phyloP scores from a whole-genome alignment of 2,113 vertebrate genomes.

The Mugil cephalus region DNA sequence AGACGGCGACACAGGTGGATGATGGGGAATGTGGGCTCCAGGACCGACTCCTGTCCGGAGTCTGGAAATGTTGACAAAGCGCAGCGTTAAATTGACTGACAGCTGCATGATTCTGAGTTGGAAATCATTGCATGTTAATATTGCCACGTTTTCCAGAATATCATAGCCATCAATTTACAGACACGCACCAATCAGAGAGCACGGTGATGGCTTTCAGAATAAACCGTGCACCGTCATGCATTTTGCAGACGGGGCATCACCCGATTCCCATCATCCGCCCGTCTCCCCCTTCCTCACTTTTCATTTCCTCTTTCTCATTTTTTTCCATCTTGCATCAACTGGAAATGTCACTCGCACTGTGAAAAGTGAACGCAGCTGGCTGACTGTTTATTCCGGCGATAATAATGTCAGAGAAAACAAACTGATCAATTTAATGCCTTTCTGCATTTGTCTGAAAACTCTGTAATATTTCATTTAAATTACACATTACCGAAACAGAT shows the following conservation, averaged over 20 bases:
- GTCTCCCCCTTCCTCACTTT: conserved; percentile 7
- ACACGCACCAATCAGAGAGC: not conserved
- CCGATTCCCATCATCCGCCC: conserved; percentile 18
- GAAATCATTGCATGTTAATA: no score
- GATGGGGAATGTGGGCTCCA: not conserved
- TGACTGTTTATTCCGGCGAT: not conserved
- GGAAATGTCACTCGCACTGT: conserved; percentile 44
- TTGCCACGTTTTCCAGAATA: not conserved
- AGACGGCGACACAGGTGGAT: not conserved
- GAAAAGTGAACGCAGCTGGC: conserved; percentile 23
- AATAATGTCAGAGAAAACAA: conserved; percentile 11
- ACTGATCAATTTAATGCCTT: not conserved
- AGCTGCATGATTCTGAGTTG: no score
- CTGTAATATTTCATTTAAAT: conserved; percentile 14
- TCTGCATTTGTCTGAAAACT: conserved; percentile 4
- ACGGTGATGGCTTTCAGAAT: not conserved
- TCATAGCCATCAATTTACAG: not conserved
- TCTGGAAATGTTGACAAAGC: no score
- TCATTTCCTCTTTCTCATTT: conserved; percentile 58
- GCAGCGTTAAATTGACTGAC: no score
- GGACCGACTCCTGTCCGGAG: no score
- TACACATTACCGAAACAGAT: not conserved
- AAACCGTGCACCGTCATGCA: not conserved
- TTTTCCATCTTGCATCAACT: conserved; percentile 20
- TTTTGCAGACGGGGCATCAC: not conserved